Base-by-base conservation (phyloP, 2,888 invertebrate genomes). In the Campoplex capitator region DNA sequence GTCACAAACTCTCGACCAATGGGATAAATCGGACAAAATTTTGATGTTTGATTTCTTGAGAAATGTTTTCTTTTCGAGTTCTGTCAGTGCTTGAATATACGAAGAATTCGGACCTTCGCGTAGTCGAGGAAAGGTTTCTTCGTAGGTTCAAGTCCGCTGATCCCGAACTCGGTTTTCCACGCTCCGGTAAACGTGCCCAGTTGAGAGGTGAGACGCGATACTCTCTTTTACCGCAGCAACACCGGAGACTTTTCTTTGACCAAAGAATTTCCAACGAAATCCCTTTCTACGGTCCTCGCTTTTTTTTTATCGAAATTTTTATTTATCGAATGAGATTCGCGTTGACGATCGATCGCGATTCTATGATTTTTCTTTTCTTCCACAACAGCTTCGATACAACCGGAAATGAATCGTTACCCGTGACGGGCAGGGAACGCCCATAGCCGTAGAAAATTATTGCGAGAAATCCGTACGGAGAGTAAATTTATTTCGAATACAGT, bases 71-170 rank as follows among this genome's bases (percentile, higher is more conserved):
- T 13, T 56, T 48, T 16, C 18, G n/a, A 58, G 58, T 23, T 45
- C n/a, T 32, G 2, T 32, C 35, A 8, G 13, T 23, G 28, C 42
- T 3, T 1, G 65, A 65, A 73, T 71, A 74, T 51, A 45, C 23
- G 23, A 23, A 81, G 23, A 23, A 81, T 62, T 38, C 65, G 65
- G 7, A 16, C 42, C 35, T 62, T 77, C 38, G 42, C 73, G 23
- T 23, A 73, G 28, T 54, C 35, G 62, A 32, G 77, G 58, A 67
- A 79, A 75, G 56, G 65, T 62, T 75, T 35, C 54, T 42, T 82
- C 23, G 78, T 83, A 75, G 78, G 71, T 81, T 86, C 83, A 68
- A 76, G 83, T 80, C 83, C 73, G 86, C 83, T 77, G 83, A 86
- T 83, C 73, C 73, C 73, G 67, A 80, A 84, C 80, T 74, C 70